phyloP scores from a whole-genome alignment of 2,888 invertebrate species.

The Pasiphila rectangulata region DNA sequence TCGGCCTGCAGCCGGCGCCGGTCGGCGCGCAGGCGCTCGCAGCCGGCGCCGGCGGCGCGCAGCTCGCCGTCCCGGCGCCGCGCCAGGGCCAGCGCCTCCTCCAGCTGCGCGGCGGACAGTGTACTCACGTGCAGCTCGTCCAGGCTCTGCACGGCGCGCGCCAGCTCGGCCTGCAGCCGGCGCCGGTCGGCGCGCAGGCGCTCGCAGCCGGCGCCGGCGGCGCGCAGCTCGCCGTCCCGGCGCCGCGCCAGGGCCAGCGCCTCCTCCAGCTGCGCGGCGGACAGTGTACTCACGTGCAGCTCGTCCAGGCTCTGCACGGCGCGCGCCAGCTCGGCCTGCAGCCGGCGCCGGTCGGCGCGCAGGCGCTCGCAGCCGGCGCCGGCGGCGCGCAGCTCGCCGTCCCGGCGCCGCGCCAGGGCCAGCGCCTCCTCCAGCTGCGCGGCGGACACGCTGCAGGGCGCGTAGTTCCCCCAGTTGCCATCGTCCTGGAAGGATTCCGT shows the following conservation, averaged over 20 bases:
- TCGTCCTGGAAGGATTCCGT: constrained; percentile 44
- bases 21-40: constrained; percentile 45
- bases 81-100: constrained; percentile 50
- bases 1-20: constrained; percentile 50
- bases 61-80: constrained; percentile 49
- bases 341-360: constrained; percentile 46
- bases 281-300: constrained; percentile 43
- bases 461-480: constrained; percentile 15
- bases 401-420: constrained; percentile 49
- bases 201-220: constrained; percentile 34
- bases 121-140: constrained; percentile 47
- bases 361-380: constrained; percentile 42
- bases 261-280: constrained; percentile 48
- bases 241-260: constrained; percentile 49
- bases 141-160: constrained; percentile 43
- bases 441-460: constrained; percentile 26
- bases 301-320: constrained; percentile 54
- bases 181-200: constrained; percentile 42
- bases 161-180: constrained; percentile 20
- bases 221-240: constrained; percentile 54
- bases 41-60: constrained; percentile 39
- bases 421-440: constrained; percentile 51
- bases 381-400: constrained; percentile 40
- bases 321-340: constrained; percentile 53
- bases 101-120: constrained; percentile 42